Percentiles rank a stretch among this genome's conserved stretches.
phyloP scores from a whole-genome alignment of 2,113 vertebrate genomes.

The Podocnemis expansa region DNA sequence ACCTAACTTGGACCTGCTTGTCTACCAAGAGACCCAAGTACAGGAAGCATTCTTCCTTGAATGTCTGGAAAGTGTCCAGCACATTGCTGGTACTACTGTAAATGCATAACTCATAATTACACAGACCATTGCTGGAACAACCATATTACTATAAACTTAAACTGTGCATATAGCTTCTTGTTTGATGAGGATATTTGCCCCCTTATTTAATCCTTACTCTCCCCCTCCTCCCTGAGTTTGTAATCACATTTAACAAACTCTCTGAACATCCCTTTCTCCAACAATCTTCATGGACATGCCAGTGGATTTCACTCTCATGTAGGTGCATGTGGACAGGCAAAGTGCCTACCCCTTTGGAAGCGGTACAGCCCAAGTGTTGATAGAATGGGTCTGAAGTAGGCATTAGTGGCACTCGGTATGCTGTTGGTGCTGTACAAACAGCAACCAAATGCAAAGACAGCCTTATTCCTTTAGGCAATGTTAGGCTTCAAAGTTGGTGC shows the following conservation, averaged over 20 bases:
- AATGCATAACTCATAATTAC: accelerated
- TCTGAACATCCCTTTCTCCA: background rate
- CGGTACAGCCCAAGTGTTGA: background rate
- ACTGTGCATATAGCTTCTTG: background rate
- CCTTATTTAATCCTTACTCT: background rate
- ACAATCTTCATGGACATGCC: background rate
- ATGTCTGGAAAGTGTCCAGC: background rate
- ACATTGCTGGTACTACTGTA: background rate
- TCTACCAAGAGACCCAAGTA: background rate
- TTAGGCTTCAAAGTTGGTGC: background rate
- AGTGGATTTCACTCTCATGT: background rate
- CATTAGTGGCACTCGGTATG: background rate
- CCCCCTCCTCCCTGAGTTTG: background rate
- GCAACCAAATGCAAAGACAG: background rate
- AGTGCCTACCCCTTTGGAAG: background rate
- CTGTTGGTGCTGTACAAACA: background rate
- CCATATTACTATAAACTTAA: background rate
- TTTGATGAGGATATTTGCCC: background rate
- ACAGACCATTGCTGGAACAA: background rate
- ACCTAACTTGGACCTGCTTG: background rate
- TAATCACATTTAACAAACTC: background rate
- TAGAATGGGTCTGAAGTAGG: background rate
- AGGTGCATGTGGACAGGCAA: background rate
- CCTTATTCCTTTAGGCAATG: background rate
- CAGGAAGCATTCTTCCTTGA: background rate